Evolutionary conservation across 1,140 invertebrate genomes (phyloP).

Genomic region (Ectropis grisescens): DNA sequence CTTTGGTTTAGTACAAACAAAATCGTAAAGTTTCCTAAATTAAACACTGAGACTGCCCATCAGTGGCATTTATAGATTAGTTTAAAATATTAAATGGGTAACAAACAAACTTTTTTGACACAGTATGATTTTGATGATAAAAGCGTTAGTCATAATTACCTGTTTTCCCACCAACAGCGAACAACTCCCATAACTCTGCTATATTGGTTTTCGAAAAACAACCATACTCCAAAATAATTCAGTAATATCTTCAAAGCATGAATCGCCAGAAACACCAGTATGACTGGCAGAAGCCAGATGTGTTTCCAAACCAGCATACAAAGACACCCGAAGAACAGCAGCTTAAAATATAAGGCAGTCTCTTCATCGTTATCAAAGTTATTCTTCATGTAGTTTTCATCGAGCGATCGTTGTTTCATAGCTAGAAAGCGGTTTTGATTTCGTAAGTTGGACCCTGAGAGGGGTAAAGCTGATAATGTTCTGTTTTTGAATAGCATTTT

Average conservation of each 20-base stretch:
- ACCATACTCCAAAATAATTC: conserved; percentile 62
- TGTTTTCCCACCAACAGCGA: conserved; percentile 51
- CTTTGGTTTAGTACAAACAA: too few species aligned
- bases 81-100: too few species aligned
- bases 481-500: conserved; percentile 61
- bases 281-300: conserved; percentile 60
- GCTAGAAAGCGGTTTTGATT: conserved; percentile 51
- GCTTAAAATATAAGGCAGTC: conserved; percentile 62
- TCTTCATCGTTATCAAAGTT: conserved; percentile 55
- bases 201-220: conserved; percentile 59
- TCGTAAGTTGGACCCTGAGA: conserved; percentile 42
- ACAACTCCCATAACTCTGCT: conserved; percentile 42
- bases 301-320: conserved; percentile 67
- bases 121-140: too few species aligned
- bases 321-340: conserved; percentile 57
- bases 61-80: too few species aligned
- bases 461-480: conserved; percentile 57
- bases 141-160: conserved; percentile 28
- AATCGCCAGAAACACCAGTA: conserved; percentile 57
- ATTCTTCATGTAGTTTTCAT: conserved; percentile 53
- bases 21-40: too few species aligned
- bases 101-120: too few species aligned
- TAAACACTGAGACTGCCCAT: too few species aligned
- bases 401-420: conserved; percentile 54
- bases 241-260: conserved; percentile 52